Evolutionary conservation across 2,888 invertebrate genomes (phyloP).

Genomic region (Eutolmus rufibarbis): DNA sequence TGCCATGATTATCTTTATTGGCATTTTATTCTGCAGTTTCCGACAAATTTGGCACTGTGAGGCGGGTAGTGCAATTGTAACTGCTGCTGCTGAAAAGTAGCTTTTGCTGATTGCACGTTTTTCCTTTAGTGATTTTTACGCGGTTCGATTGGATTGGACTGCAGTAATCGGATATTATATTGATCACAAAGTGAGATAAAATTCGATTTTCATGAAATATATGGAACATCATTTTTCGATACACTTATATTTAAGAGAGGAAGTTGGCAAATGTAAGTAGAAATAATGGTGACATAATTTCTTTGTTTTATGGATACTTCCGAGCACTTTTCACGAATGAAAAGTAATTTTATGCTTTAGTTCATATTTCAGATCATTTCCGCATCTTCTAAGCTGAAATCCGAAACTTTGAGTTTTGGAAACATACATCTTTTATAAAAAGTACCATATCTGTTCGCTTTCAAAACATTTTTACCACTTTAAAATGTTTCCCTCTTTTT

Average conservation of each 20-base stretch:
- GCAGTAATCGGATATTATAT: neutral
- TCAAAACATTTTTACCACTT: too few relatives aligned
- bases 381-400: too few relatives aligned
- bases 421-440: too few relatives aligned
- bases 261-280: too few relatives aligned
- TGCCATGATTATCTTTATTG: neutral
- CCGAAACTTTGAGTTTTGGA: too few relatives aligned
- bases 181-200: neutral
- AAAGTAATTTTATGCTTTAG: too few relatives aligned
- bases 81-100: neutral
- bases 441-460: too few relatives aligned
- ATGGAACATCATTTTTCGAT: neutral
- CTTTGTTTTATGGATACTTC: too few relatives aligned
- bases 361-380: too few relatives aligned
- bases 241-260: neutral
- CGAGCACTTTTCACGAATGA: too few relatives aligned
- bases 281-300: too few relatives aligned
- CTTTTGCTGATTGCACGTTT: neutral
- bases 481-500: too few relatives aligned
- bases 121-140: neutral
- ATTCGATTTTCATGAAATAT: neutral
- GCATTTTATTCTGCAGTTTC: neutral
- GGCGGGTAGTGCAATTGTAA: neutral
- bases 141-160: neutral
- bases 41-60: neutral